Evolutionary conservation across 1,140 invertebrate genomes (phyloP).

Genomic region (Philopotamus ludificatus): DNA sequence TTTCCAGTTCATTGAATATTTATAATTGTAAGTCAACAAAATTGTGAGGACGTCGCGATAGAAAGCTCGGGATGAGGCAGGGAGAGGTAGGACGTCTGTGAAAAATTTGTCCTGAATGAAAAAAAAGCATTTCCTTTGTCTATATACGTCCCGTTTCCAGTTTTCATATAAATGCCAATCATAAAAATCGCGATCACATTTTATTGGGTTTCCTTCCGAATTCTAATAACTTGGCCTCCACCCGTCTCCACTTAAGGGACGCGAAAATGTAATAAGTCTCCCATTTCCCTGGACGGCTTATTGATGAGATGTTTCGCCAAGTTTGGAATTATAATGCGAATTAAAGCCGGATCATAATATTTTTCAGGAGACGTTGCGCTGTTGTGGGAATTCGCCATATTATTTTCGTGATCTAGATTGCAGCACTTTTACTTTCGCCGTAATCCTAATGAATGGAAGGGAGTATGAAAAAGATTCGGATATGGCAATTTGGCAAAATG

Average conservation of each 20-base stretch:
- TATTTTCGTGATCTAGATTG: constrained; percentile 17
- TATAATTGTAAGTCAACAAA: constrained; percentile 29
- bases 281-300: constrained; percentile 37
- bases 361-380: constrained; percentile 20
- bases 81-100: no score
- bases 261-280: constrained; percentile 27
- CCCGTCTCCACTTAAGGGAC: not conserved
- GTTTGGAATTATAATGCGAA: constrained; percentile 34
- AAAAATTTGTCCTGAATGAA: not conserved
- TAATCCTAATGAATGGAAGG: no score
- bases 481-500: no score
- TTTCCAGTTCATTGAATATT: constrained; percentile 28
- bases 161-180: constrained; percentile 23
- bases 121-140: constrained; percentile 13
- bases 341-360: constrained; percentile 11
- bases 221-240: constrained; percentile 16
- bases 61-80: not conserved
- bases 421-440: no score
- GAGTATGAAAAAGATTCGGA: no score
- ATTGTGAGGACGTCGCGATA: constrained; percentile 10
- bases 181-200: constrained; percentile 23
- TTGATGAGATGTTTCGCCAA: constrained; percentile 36
- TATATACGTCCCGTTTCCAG: not conserved
- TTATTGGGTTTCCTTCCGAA: constrained; percentile 22
- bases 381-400: constrained; percentile 17